Evolutionary conservation across 1,140 invertebrate genomes (phyloP).

Genomic region (Trichonephila clavipes): DNA sequence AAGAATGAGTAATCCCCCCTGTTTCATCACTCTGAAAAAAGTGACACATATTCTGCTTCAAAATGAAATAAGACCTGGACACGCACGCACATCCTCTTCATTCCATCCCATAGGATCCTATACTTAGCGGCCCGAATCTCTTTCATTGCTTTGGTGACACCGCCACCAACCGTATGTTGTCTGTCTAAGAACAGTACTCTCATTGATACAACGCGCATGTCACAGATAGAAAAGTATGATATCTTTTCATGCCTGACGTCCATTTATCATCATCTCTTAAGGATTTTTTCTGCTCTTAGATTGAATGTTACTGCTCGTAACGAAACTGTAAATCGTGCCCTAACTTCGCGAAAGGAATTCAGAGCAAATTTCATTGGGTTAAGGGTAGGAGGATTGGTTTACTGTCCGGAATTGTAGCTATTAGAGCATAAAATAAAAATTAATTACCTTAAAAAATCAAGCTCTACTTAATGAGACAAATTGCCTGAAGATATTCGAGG

Average conservation of each 20-base stretch:
- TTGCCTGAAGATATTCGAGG: background rate
- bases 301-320: background rate
- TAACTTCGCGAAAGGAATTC: background rate
- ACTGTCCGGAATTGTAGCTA: background rate
- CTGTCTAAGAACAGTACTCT: background rate
- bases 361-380: background rate
- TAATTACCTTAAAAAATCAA: background rate
- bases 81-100: background rate
- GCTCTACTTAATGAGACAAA: background rate
- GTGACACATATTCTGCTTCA: slow-evolving; percentile 16
- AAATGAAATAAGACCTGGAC: background rate
- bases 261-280: slow-evolving; percentile 42
- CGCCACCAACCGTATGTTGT: background rate
- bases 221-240: slow-evolving; percentile 27
- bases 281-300: background rate
- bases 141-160: background rate
- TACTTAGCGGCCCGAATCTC: background rate
- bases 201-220: slow-evolving; percentile 32
- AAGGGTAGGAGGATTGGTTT: background rate
- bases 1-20: background rate
- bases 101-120: slow-evolving; percentile 3
- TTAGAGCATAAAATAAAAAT: background rate
- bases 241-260: slow-evolving; percentile 14
- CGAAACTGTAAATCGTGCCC: background rate
- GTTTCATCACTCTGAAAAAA: background rate